Evolutionary conservation across 2,113 vertebrate genomes (phyloP).

Genomic region (Conger conger): DNA sequence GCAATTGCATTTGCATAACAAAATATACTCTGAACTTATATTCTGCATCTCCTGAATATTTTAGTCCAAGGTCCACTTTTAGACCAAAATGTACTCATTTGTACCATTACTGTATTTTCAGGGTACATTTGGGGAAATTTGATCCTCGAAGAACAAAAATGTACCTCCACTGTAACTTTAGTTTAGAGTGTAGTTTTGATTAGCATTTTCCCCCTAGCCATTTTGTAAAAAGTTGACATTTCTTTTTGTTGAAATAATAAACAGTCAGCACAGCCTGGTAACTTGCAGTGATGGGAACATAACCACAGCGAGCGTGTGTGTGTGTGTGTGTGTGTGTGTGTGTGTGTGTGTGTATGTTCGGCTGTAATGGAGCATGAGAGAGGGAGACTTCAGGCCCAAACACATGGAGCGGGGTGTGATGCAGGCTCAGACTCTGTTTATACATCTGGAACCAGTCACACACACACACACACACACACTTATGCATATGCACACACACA

Average conservation of each 20-base stretch:
- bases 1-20: no score
- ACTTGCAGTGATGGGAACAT: background rate
- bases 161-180: no score
- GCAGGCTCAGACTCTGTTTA: constrained; percentile 23
- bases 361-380: constrained; percentile 29
- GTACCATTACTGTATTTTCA: no score
- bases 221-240: background rate
- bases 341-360: no score
- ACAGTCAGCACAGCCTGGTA: background rate
- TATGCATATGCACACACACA: no score
- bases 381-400: constrained; percentile 21
- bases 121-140: no score
- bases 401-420: constrained; percentile 19
- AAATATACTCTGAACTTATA: no score
- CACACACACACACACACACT: background rate
- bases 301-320: background rate
- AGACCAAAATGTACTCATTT: no score
- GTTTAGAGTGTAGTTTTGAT: no score
- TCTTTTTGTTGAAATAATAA: constrained; percentile 1
- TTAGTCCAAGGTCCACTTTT: background rate
- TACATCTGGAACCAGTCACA: constrained; percentile 26
- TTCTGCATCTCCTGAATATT: background rate
- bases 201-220: background rate
- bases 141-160: no score
- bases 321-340: no score